phyloP scores from a whole-genome alignment of 2,888 invertebrate genomes.

The Meta bourneti region DNA sequence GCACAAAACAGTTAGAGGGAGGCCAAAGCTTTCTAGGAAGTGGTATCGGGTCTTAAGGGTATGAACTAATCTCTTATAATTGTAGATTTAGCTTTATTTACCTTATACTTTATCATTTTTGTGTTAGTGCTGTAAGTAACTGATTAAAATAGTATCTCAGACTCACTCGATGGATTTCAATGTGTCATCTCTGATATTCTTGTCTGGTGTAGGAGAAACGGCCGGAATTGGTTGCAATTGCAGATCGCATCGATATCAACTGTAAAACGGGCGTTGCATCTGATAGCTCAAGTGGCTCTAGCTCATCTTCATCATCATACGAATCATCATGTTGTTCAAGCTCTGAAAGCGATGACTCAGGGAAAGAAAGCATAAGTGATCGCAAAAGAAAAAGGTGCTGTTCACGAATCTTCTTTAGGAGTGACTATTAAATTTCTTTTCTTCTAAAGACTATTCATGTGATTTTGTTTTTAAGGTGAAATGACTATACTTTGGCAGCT shows the following conservation, averaged over 20 bases:
- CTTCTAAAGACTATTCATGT: neutral
- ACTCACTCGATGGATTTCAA: too few species aligned
- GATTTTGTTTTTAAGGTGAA: neutral
- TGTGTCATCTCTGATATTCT: too few species aligned
- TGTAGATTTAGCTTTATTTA: neutral
- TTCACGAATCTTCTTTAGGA: conserved; percentile 54
- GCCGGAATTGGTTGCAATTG: conserved; percentile 88
- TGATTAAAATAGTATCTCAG: too few species aligned
- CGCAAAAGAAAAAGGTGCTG: conserved; percentile 84
- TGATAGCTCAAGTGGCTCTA: conserved; percentile 93
- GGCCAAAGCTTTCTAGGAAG: conserved; percentile 96
- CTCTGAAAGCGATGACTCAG: conserved; percentile 85
- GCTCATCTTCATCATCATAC: conserved; percentile 88
- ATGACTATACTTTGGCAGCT: neutral
- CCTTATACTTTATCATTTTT: neutral
- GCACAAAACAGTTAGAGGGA: conserved; percentile 97
- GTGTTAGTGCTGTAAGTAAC: too few species aligned
- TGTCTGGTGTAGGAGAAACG: conserved; percentile 84
- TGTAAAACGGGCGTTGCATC: conserved; percentile 95
- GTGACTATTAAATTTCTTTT: neutral
- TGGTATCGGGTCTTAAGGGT: conserved; percentile 86
- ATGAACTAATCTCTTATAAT: neutral
- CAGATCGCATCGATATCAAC: conserved; percentile 91
- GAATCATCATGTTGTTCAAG: conserved; percentile 82
- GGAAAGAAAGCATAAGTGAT: conserved; percentile 92